Percentiles rank a stretch among this genome's conserved stretches.
Evolutionary conservation across 2,888 invertebrate genomes (phyloP).

Genomic region (Drosophila robusta): DNA sequence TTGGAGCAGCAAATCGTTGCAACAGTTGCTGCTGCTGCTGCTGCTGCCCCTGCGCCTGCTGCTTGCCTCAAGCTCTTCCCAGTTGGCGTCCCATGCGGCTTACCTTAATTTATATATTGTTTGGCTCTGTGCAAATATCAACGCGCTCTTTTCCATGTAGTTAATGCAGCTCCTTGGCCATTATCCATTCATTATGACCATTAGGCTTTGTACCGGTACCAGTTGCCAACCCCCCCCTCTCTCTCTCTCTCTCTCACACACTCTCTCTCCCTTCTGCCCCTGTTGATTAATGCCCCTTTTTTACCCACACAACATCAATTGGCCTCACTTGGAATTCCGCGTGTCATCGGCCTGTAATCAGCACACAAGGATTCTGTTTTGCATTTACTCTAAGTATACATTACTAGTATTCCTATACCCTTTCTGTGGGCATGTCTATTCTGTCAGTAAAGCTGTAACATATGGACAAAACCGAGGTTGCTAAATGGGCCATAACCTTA

Average conservation of each 20-base stretch:
- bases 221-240: constrained; percentile 2
- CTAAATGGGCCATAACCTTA: too few species aligned
- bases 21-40: constrained; percentile 52
- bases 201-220: constrained; percentile 69
- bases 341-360: constrained; percentile 42
- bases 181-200: constrained; percentile 83
- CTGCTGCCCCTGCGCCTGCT: background rate
- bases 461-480: too few species aligned
- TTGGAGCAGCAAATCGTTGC: constrained; percentile 48
- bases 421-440: background rate
- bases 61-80: constrained; percentile 1
- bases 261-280: constrained; percentile 1
- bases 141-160: constrained; percentile 73
- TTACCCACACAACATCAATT: constrained; percentile 18
- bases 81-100: constrained; percentile 46
- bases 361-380: background rate
- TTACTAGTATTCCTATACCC: background rate
- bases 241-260: background rate
- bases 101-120: constrained; percentile 83
- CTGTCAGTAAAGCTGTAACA: background rate
- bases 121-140: constrained; percentile 80
- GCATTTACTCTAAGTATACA: background rate
- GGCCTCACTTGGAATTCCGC: constrained; percentile 13
- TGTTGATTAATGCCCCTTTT: constrained; percentile 49
- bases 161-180: constrained; percentile 77